Evolutionary conservation across 2,113 vertebrate species (phyloP).

Genomic region (Plotosus lineatus): DNA sequence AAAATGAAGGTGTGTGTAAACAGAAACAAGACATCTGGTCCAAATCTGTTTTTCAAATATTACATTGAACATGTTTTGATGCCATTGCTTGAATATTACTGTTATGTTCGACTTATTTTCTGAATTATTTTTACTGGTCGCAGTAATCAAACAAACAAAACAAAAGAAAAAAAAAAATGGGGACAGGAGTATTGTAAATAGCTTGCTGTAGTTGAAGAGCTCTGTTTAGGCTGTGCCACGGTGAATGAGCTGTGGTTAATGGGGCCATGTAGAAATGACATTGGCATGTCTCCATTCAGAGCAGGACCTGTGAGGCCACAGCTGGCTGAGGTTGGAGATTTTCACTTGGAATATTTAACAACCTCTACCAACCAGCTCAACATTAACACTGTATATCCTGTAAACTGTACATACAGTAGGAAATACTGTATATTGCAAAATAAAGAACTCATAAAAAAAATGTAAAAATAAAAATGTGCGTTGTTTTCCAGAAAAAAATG

Average conservation of each 20-base stretch:
- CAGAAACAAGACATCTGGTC: neutral
- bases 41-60: neutral
- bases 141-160: neutral
- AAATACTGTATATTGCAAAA: neutral
- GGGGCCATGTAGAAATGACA: conserved; percentile 41
- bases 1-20: neutral
- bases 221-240: neutral
- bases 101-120: neutral
- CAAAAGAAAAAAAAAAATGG: neutral
- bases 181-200: too few species aligned
- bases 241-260: conserved; percentile 40
- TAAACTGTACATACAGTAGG: neutral
- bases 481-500: conserved; percentile 39
- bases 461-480: too few species aligned
- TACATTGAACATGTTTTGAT: neutral
- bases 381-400: neutral
- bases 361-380: conserved; percentile 5
- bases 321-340: conserved; percentile 23
- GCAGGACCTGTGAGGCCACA: conserved; percentile 35
- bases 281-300: conserved; percentile 46
- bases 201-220: neutral
- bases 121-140: too few species aligned
- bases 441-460: too few species aligned
- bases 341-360: conserved; percentile 43
- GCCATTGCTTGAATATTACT: neutral